Evolutionary conservation across 1,140 invertebrate genomes (phyloP).

Genomic region (Dendroctonus ponderosae): DNA sequence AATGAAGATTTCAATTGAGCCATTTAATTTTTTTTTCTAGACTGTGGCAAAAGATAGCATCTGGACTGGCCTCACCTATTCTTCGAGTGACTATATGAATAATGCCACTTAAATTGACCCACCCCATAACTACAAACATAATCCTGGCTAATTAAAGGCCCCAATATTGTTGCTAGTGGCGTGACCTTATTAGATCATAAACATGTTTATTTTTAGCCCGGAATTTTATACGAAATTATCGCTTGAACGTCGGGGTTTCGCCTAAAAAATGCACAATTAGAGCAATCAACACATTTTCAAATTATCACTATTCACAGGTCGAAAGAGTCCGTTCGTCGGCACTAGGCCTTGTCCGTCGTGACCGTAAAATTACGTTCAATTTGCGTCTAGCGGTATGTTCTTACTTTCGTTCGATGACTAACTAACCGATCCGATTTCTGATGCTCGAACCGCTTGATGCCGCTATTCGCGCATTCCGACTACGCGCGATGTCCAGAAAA

Average conservation of each 20-base stretch:
- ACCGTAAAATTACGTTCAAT: conserved; percentile 12
- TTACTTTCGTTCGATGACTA: conserved; percentile 30
- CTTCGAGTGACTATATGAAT: too few species aligned
- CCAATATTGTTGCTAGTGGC: conserved; percentile 7
- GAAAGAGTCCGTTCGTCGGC: conserved; percentile 1
- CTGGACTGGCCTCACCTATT: too few species aligned
- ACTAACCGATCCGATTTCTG: conserved; percentile 20
- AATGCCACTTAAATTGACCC: not conserved
- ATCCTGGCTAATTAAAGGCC: conserved; percentile 14
- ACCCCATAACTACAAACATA: not conserved
- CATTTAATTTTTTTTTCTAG: too few species aligned
- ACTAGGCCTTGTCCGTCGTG: conserved; percentile 1
- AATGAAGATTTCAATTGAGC: too few species aligned
- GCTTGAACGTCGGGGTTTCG: too few species aligned
- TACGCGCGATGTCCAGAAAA: conserved; percentile 22
- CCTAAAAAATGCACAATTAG: too few species aligned
- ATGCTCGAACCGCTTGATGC: conserved; percentile 13
- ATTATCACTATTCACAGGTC: not conserved
- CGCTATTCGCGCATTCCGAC: conserved; percentile 28
- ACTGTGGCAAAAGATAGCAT: too few species aligned
- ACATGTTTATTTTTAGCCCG: conserved; percentile 18
- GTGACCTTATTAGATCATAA: conserved; percentile 17
- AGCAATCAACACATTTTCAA: too few species aligned
- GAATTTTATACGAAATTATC: not conserved
- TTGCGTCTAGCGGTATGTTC: conserved; percentile 7